A percentile compares a stretch with the other conserved stretches of the same genome.
These are phyloP conservation scores for Rotaria magnacalcarata DNA, from an alignment of 2,888 invertebrate genomes.

Conservation along the genomic window DNA sequence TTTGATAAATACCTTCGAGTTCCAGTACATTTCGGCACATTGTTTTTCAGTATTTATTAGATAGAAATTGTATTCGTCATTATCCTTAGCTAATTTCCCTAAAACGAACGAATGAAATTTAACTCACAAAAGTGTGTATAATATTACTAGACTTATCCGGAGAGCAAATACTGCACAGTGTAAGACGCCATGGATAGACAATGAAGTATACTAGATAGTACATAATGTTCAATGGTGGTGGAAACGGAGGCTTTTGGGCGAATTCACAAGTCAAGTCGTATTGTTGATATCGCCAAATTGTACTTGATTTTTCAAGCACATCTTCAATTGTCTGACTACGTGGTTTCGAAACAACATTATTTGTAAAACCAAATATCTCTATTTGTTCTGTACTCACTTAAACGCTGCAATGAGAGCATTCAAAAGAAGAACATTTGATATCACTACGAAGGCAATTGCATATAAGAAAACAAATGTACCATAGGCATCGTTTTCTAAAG, in stretches of 20 bases:
- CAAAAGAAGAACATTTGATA: neutral
- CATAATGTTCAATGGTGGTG: neutral
- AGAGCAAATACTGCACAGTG: neutral
- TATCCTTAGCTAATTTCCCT: neutral
- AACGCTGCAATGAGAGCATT: neutral
- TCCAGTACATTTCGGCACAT: neutral
- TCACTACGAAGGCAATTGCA: neutral
- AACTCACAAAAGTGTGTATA: no score
- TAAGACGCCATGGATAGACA: neutral
- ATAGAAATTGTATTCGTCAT: neutral
- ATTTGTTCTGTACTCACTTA: neutral
- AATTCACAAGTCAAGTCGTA: neutral
- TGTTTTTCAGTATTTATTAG: neutral
- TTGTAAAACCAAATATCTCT: no score
- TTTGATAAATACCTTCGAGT: no score
- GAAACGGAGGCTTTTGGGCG: neutral
- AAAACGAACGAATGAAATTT: no score
- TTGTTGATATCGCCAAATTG: neutral
- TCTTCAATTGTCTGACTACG: neutral
- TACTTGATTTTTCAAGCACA: neutral
- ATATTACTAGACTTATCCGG: neutral
- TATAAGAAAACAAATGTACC: constrained; percentile 7
- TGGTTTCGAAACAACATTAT: neutral
- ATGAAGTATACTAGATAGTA: neutral
- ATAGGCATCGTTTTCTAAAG: constrained; percentile 8